Evolutionary conservation across 64 coral and sea anemone species (phyloP).

Genomic region (Actinia equina): DNA sequence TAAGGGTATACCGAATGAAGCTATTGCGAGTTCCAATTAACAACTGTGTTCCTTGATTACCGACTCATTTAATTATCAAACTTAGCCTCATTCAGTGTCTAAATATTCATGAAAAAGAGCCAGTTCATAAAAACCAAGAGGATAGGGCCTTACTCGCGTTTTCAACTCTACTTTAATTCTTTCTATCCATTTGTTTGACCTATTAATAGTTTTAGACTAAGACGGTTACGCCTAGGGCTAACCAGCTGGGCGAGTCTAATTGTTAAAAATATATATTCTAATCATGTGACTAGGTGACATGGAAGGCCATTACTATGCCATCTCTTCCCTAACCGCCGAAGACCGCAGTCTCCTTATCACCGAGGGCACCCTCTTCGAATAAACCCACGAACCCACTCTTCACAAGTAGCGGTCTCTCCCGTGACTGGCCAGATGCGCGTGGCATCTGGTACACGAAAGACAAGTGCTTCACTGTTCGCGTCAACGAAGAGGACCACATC

Average conservation of each 20-base stretch:
- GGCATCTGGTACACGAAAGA: constrained; percentile 62
- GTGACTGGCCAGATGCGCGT: constrained; percentile 64
- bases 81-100: no score
- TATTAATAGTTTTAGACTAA: no score
- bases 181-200: no score
- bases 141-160: no score
- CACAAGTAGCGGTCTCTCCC: constrained; percentile 43
- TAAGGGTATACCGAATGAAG: background rate
- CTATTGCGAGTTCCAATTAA: no score
- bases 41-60: no score
- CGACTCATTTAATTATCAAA: no score
- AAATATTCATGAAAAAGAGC: no score
- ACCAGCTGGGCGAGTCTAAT: no score
- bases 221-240: no score
- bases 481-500: constrained; percentile 79
- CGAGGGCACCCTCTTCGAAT: constrained; percentile 54
- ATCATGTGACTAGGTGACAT: constrained; percentile 32
- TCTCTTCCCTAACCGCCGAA: constrained; percentile 40
- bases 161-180: no score
- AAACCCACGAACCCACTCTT: constrained; percentile 49
- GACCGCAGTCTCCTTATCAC: constrained; percentile 42
- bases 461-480: constrained; percentile 57
- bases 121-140: no score
- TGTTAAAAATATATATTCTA: background rate
- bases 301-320: constrained; percentile 59